Evolutionary conservation across 2,797 vertebrate genomes (phyloP).

Genomic region (Cyprinodon diabolis): DNA sequence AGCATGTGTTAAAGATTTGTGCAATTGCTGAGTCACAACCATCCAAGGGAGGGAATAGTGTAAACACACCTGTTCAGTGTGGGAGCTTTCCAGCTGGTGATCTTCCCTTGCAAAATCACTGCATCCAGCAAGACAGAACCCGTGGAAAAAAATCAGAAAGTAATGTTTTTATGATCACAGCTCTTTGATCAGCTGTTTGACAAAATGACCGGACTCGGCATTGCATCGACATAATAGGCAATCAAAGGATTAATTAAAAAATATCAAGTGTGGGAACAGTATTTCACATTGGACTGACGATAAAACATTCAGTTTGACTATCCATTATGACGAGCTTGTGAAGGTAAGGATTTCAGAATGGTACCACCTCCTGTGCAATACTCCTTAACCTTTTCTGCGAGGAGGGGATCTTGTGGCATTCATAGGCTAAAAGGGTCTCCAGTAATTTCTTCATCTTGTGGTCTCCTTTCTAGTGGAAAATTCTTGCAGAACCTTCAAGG

Average conservation of each 20-base stretch:
- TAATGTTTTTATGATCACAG: neutral
- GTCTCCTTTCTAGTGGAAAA: neutral
- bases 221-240: too few species aligned
- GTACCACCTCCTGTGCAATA: neutral
- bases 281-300: too few species aligned
- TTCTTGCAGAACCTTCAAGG: neutral
- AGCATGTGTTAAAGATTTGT: slow-evolving; percentile 33
- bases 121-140: neutral
- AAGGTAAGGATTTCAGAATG: too few species aligned
- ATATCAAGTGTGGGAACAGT: neutral
- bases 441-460: neutral
- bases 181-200: neutral
- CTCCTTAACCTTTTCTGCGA: neutral
- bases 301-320: too few species aligned
- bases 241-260: neutral
- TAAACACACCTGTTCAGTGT: slow-evolving; percentile 54
- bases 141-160: neutral
- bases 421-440: too few species aligned
- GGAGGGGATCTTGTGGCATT: neutral
- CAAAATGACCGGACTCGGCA: neutral
- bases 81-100: slow-evolving; percentile 14
- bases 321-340: too few species aligned
- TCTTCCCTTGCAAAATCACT: neutral
- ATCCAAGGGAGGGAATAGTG: slow-evolving; percentile 33
- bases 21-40: slow-evolving; percentile 45